These are phyloP conservation scores for Hemicrepidius hirtus DNA, from an alignment of 2,888 invertebrate species.

Conservation along the genomic window DNA sequence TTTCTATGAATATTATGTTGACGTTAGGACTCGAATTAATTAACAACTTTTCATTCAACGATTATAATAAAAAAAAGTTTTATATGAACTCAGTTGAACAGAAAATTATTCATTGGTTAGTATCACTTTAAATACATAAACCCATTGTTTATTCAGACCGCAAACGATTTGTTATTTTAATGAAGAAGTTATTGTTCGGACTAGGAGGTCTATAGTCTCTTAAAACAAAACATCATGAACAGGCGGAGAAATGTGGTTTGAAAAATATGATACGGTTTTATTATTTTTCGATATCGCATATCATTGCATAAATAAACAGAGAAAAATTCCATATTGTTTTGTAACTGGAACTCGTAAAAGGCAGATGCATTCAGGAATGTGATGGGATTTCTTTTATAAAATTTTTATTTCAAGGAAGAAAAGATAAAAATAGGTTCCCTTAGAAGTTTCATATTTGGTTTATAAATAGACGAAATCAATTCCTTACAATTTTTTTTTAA, in stretches of 20 bases:
- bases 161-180: slow-evolving; percentile 29
- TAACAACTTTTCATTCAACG: not conserved
- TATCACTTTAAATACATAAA: not conserved
- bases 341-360: slow-evolving; percentile 3
- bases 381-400: not conserved
- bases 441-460: not conserved
- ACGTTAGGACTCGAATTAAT: not conserved
- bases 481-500: too few relatives aligned
- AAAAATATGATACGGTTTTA: slow-evolving; percentile 19
- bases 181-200: slow-evolving; percentile 29
- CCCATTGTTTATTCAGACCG: slow-evolving; percentile 24
- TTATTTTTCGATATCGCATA: slow-evolving; percentile 19
- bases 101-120: not conserved
- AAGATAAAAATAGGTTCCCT: not conserved
- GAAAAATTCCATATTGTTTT: slow-evolving; percentile 16
- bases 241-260: slow-evolving; percentile 1
- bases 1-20: slow-evolving; percentile 10
- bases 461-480: too few relatives aligned
- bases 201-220: slow-evolving; percentile 12
- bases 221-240: slow-evolving; percentile 3
- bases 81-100: not conserved
- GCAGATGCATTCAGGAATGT: not conserved
- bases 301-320: slow-evolving; percentile 25
- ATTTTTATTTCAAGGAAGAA: not conserved
- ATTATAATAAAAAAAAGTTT: not conserved